phyloP scores from a whole-genome alignment of 2,888 invertebrate genomes.

The Melinopterus prodromus region DNA sequence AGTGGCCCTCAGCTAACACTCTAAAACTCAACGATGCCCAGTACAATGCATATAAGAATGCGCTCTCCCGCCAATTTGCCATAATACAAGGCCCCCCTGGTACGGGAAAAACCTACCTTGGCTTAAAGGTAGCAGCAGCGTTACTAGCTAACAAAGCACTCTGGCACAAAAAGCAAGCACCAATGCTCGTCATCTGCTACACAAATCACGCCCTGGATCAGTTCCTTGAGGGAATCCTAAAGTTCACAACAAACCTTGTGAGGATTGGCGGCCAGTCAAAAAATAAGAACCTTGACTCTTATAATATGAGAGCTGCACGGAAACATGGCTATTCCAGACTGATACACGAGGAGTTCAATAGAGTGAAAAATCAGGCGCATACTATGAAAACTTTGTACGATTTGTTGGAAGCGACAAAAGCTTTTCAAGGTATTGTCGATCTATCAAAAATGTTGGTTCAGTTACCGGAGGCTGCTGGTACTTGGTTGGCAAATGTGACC shows the following conservation, averaged over 20 bases:
- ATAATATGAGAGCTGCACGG: constrained; percentile 27
- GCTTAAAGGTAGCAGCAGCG: constrained; percentile 74
- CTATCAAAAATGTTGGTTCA: constrained; percentile 14
- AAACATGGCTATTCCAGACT: not conserved
- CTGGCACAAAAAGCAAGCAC: constrained; percentile 49
- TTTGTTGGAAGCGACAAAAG: constrained; percentile 14
- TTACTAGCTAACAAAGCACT: constrained; percentile 51
- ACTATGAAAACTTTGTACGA: constrained; percentile 17
- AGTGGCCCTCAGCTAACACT: constrained; percentile 63
- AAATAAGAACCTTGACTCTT: constrained; percentile 62
- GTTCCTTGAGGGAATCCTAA: constrained; percentile 75
- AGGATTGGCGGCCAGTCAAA: constrained; percentile 76
- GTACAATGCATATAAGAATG: constrained; percentile 70
- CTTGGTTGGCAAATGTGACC: constrained; percentile 25
- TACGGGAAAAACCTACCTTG: constrained; percentile 81
- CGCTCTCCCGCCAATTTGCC: constrained; percentile 73
- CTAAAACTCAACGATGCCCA: constrained; percentile 73
- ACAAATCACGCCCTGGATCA: constrained; percentile 90
- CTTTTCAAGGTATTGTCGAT: constrained; percentile 29
- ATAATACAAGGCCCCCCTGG: constrained; percentile 86
- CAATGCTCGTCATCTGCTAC: constrained; percentile 80
- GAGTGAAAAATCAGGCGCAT: not conserved
- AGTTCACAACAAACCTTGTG: constrained; percentile 67
- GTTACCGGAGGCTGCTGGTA: constrained; percentile 27
- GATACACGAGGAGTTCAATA: constrained; percentile 11